Percentiles rank a stretch among this genome's conserved stretches.
These are phyloP conservation scores for Drosophila ezoana DNA, from an alignment of 2,888 invertebrate species.

Conservation along the genomic window DNA sequence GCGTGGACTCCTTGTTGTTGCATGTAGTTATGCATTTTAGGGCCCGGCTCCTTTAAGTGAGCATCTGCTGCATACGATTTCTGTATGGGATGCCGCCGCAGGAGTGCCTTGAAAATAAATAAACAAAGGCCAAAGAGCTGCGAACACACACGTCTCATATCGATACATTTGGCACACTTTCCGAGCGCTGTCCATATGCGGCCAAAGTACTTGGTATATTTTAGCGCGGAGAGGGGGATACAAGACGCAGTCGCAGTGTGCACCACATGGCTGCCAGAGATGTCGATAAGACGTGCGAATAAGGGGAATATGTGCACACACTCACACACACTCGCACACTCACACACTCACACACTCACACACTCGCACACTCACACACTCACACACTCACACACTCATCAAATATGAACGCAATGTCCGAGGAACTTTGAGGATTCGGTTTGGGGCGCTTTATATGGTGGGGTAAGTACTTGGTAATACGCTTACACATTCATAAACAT, in stretches of 20 bases:
- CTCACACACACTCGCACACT: slow-evolving; percentile 5
- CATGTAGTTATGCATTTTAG: slow-evolving; percentile 42
- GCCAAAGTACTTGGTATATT: slow-evolving; percentile 17
- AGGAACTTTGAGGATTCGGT: slow-evolving; percentile 1
- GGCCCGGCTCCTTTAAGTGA: slow-evolving; percentile 44
- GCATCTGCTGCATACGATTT: slow-evolving; percentile 46
- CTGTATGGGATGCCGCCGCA: slow-evolving; percentile 36
- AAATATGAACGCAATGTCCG: slow-evolving; percentile 47
- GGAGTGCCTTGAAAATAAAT: slow-evolving; percentile 35
- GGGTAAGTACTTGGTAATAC: slow-evolving; percentile 30
- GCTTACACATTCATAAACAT: slow-evolving; percentile 62
- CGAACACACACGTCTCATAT: slow-evolving; percentile 42
- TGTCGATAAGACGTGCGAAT: slow-evolving; percentile 55
- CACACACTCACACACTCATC: slow-evolving; percentile 5
- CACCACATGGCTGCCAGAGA: slow-evolving; percentile 50
- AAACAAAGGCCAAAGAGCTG: slow-evolving; percentile 41
- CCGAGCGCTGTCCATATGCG: slow-evolving; percentile 38
- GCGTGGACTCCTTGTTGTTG: slow-evolving; percentile 10
- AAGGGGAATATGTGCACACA: slow-evolving; percentile 37
- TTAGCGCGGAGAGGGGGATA: neutral
- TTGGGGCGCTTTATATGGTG: neutral
- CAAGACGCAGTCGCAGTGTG: slow-evolving; percentile 3
- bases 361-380: slow-evolving; percentile 11
- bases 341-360: slow-evolving; percentile 17
- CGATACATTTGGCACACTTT: slow-evolving; percentile 60